Base-by-base conservation (phyloP, 2,888 invertebrate species). In the Tinea semifulvella region DNA sequence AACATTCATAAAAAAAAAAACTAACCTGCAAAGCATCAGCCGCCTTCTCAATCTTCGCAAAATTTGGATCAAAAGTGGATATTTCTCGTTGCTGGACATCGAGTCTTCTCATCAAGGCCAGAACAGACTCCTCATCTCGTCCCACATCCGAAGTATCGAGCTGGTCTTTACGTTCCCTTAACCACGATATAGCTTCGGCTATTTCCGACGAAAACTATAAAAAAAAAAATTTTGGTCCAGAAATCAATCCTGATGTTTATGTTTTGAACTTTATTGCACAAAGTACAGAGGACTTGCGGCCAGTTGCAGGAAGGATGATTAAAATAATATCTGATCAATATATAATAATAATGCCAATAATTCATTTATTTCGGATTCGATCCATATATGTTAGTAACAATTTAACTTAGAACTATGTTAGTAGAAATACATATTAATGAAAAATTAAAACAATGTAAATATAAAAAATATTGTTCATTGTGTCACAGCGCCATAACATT, bases 131-230 rank as follows among this genome's bases (percentile, higher is more conserved):
- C 69, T 97, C 96, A 68, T 98, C 98, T 49, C 92, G 90, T 0
- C 97, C 98, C 36, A 90, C 88, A 65, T 97, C 96, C 6, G 82
- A 76, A 0, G 90, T 89, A 0, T 85, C 84, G 20, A 95, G 71
- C 38, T 89, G 83, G 0, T 92, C 90, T 13, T 88, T 84, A 51
- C 94, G 93, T 57, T 96, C 96, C 35, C 85, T 81, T 58, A 98
- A 89, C 96, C 97, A 98, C n/a, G 90, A 88, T 56, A 94, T 92
- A 0, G 94, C 92, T 69, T 98, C 98, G 1, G 88, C 84, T 2
- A 93, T 90, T 68, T 98, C 97, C 1, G 93, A 89, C 55, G 93
- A 91, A 60, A 96, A 94, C 88, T 92, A 68, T 0, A 31, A 45
- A 43, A 13, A 45, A 44, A 16, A 26, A 42, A 42, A 10, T 16